phyloP scores from a whole-genome alignment of 2,797 vertebrate genomes.

The Sebastes variabilis region DNA sequence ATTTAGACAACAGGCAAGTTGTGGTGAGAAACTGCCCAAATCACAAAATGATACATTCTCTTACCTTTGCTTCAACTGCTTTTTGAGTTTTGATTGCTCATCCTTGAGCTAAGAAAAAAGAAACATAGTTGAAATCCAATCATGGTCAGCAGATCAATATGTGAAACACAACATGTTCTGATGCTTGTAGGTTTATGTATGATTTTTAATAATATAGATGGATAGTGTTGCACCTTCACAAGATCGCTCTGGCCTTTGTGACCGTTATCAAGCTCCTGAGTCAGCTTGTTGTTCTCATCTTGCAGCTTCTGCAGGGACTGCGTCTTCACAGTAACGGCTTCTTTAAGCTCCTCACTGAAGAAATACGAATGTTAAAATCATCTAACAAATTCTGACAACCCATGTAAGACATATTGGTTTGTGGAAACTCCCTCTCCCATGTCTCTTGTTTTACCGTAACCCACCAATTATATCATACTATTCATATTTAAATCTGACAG shows the following conservation, averaged over 20 bases:
- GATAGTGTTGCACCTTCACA: slow-evolving; percentile 64
- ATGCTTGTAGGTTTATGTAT: background rate
- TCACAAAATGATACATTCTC: slow-evolving; percentile 10
- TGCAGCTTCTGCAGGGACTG: slow-evolving; percentile 86
- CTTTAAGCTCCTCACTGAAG: slow-evolving; percentile 90
- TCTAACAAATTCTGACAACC: background rate
- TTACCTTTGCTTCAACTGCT: slow-evolving; percentile 95
- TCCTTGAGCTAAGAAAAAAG: slow-evolving; percentile 85
- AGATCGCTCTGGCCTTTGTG: slow-evolving; percentile 84
- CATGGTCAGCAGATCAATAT: background rate
- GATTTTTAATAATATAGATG: background rate
- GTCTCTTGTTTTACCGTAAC: background rate
- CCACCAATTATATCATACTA: background rate
- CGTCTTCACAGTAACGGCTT: slow-evolving; percentile 83
- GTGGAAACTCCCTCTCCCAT: background rate
- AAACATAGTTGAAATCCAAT: background rate
- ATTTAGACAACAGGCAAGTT: background rate
- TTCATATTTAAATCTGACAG: background rate
- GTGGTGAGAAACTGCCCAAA: background rate
- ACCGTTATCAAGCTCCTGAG: slow-evolving; percentile 84
- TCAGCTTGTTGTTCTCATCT: slow-evolving; percentile 90
- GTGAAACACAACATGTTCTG: background rate
- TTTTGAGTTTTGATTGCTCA: slow-evolving; percentile 89
- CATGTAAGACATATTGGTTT: background rate
- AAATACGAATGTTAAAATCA: slow-evolving; percentile 59